phyloP scores from a whole-genome alignment of 2,888 invertebrate species.

The Drosophila tanythrix region DNA sequence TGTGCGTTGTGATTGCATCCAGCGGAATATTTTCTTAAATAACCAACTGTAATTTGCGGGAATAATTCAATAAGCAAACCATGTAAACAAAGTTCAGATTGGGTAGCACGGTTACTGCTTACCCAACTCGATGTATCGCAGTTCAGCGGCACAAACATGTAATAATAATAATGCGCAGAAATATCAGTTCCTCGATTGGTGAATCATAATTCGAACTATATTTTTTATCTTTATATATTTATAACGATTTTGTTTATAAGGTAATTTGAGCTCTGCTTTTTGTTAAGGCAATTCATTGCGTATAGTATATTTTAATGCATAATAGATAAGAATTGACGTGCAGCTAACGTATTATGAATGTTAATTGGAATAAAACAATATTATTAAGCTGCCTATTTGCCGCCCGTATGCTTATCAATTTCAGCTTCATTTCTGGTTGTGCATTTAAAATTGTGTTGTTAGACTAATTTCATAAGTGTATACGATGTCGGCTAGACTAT shows the following conservation, averaged over 20 bases:
- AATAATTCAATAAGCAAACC: conserved; percentile 1
- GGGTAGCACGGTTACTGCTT: background rate
- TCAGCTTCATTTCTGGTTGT: background rate
- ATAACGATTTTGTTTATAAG: background rate
- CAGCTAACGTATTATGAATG: background rate
- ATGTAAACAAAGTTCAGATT: conserved; percentile 19
- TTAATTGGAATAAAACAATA: background rate
- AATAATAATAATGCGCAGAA: background rate
- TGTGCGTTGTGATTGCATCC: conserved; percentile 1
- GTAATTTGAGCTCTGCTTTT: background rate
- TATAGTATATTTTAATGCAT: background rate
- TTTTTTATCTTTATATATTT: conserved; percentile 1
- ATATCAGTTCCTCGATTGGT: background rate
- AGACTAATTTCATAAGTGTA: background rate
- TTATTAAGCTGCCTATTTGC: background rate
- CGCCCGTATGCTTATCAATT: background rate
- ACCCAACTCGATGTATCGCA: background rate
- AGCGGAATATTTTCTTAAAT: conserved; percentile 6
- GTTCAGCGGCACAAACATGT: background rate
- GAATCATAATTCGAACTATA: conserved; percentile 1
- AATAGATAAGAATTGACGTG: background rate
- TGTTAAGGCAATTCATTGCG: no score
- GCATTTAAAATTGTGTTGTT: background rate
- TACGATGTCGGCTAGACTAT: background rate
- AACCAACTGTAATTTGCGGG: background rate